These are phyloP conservation scores for Odontesthes bonariensis DNA, from an alignment of 2,113 vertebrate species.

Conservation along the genomic window DNA sequence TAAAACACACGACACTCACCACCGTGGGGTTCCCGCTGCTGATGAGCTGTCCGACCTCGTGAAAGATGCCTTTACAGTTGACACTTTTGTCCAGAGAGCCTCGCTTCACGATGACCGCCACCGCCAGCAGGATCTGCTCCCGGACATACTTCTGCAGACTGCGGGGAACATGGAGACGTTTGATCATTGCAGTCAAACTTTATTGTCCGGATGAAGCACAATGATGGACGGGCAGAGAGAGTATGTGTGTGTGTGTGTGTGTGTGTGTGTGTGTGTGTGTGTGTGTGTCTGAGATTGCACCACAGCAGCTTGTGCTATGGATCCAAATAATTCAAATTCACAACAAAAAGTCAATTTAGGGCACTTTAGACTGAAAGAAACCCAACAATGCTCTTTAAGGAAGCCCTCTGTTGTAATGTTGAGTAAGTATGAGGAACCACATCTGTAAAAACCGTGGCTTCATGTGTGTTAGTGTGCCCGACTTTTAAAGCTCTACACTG, in stretches of 20 bases:
- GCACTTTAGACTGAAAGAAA: too few relatives aligned
- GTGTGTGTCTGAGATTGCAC: background rate
- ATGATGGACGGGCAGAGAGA: background rate
- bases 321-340: too few relatives aligned
- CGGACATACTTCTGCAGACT: conserved; percentile 98
- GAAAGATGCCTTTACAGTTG: conserved; percentile 97
- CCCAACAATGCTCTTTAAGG: too few relatives aligned
- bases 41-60: conserved; percentile 97
- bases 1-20: conserved; percentile 84
- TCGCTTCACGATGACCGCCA: conserved; percentile 97
- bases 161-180: conserved; percentile 18
- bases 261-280: too few relatives aligned
- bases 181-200: background rate
- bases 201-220: background rate
- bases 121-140: conserved; percentile 97
- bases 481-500: too few relatives aligned
- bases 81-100: conserved; percentile 97
- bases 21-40: conserved; percentile 96
- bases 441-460: too few relatives aligned
- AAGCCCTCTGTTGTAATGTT: too few relatives aligned
- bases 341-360: too few relatives aligned
- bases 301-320: background rate
- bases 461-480: too few relatives aligned
- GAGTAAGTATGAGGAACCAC: too few relatives aligned
- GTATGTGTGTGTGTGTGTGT: background rate